phyloP scores from a whole-genome alignment of 2,113 vertebrate genomes.

The Glaucomys volans region DNA sequence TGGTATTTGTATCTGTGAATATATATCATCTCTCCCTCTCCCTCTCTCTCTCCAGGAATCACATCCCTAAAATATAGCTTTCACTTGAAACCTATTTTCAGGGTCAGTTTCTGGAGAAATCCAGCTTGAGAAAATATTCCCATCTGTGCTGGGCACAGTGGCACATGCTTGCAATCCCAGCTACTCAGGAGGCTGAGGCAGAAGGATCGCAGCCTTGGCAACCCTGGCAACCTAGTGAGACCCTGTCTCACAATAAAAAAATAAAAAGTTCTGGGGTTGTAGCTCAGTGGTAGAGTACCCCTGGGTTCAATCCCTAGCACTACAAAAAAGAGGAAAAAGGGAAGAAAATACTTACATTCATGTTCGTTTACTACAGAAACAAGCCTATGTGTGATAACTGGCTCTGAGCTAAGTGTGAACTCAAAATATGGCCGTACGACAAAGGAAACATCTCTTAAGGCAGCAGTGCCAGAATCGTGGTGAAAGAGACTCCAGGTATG shows the following conservation, averaged over 20 bases:
- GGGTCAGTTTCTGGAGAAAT: conserved; percentile 22
- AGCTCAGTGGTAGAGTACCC: no score
- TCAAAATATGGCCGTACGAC: background rate
- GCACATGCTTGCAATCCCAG: no score
- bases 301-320: no score
- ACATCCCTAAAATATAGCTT: background rate
- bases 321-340: no score
- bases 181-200: no score
- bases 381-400: background rate
- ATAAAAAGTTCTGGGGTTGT: no score
- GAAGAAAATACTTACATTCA: background rate
- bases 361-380: background rate
- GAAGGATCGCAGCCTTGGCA: no score
- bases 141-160: background rate
- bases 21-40: background rate
- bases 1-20: background rate
- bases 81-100: background rate
- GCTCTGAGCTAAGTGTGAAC: background rate
- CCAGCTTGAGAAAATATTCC: background rate
- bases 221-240: no score
- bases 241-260: no score
- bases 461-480: background rate
- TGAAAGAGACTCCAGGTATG: background rate
- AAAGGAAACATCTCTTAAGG: background rate
- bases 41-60: background rate